phyloP scores from a whole-genome alignment of 2,113 vertebrate species.

The Gasterosteus nipponicus region DNA sequence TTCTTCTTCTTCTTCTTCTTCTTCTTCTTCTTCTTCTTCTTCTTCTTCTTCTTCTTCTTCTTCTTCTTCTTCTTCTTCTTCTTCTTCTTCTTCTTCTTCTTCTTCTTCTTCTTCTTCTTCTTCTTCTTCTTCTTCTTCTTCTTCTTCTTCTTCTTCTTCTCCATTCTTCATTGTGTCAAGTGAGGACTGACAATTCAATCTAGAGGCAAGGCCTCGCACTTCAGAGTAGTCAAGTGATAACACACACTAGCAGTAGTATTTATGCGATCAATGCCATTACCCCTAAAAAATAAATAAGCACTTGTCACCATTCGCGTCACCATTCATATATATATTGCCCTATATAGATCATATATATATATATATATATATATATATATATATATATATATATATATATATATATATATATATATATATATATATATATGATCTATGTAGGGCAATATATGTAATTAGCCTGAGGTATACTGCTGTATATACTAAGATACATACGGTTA shows the following conservation, averaged over 20 bases:
- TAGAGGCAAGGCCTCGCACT: background rate
- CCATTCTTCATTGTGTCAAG: background rate
- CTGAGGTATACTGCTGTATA: no score
- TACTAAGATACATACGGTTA: no score
- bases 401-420: background rate
- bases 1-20: background rate
- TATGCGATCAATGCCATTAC: background rate
- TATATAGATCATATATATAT: background rate
- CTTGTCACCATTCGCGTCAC: no score
- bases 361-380: background rate
- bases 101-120: background rate
- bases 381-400: no score
- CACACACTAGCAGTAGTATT: background rate
- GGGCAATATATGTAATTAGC: no score
- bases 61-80: background rate
- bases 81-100: no score
- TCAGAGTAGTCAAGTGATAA: background rate
- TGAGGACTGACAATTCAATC: background rate
- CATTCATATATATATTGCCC: no score
- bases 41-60: slow-evolving; percentile 4
- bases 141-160: background rate
- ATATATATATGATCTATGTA: no score
- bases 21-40: background rate
- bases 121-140: background rate
- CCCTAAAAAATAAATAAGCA: background rate